These are phyloP conservation scores for Pelochelys cantorii DNA, from an alignment of 2,797 vertebrate species.

Conservation along the genomic window DNA sequence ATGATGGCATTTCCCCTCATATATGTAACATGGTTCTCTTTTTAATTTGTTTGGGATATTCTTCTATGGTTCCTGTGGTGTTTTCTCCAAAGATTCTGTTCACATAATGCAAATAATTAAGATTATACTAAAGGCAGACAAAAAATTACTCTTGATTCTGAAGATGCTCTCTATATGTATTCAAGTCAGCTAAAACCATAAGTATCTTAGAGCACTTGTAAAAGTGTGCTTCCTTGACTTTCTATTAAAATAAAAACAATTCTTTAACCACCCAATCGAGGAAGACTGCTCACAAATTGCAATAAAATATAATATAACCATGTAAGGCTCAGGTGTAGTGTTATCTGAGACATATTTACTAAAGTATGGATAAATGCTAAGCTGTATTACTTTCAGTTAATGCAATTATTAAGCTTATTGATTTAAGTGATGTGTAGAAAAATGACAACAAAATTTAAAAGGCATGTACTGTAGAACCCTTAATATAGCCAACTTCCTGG, in stretches of 20 bases:
- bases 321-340: background rate
- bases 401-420: background rate
- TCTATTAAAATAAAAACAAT: background rate
- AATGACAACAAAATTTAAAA: background rate
- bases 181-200: fast-evolving
- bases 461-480: fast-evolving
- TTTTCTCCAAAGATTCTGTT: background rate
- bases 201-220: background rate
- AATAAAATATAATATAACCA: background rate
- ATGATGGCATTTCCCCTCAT: background rate
- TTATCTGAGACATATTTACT: background rate
- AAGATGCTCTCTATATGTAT: fast-evolving
- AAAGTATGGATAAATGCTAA: background rate
- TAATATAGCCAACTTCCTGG: background rate
- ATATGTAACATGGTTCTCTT: background rate
- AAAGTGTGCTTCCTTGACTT: background rate
- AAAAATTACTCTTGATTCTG: background rate
- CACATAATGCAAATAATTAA: background rate
- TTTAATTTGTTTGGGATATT: background rate
- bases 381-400: background rate
- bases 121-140: background rate
- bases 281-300: fast-evolving
- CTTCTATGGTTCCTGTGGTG: background rate
- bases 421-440: background rate
- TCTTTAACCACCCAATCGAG: background rate